These are phyloP conservation scores for Styela clava DNA, from an alignment of 23 tunicate species.

Conservation along the genomic window DNA sequence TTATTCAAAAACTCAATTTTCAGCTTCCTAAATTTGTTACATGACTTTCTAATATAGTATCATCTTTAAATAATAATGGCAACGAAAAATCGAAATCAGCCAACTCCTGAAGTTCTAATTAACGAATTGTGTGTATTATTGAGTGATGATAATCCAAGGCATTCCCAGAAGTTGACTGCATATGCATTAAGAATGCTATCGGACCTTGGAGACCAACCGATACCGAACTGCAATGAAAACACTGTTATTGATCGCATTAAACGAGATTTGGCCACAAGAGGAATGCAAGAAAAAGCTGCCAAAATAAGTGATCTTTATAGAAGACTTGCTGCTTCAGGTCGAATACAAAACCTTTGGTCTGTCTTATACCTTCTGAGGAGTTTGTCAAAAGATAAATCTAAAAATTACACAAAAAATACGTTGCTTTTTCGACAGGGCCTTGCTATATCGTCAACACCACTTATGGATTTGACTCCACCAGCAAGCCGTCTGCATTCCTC, in stretches of 20 bases:
- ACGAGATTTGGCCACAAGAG: slow-evolving; percentile 50
- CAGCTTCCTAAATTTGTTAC: no score
- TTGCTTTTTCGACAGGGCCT: slow-evolving; percentile 73
- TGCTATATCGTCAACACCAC: slow-evolving; percentile 63
- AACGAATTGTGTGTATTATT: slow-evolving; percentile 31
- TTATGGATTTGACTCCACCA: slow-evolving; percentile 6
- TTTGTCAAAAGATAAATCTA: slow-evolving; percentile 40
- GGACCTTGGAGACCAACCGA: slow-evolving; percentile 37
- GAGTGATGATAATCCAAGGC: slow-evolving; percentile 5
- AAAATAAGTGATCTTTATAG: slow-evolving; percentile 60
- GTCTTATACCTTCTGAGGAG: slow-evolving; percentile 46
- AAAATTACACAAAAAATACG: slow-evolving; percentile 39
- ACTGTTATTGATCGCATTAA: slow-evolving; percentile 54
- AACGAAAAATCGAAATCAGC: no score
- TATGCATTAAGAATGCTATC: slow-evolving; percentile 59
- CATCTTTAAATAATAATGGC: no score
- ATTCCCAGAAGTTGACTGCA: slow-evolving; percentile 30
- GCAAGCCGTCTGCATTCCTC: slow-evolving; percentile 11
- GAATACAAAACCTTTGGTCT: slow-evolving; percentile 70
- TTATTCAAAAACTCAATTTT: no score
- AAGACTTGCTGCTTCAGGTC: slow-evolving; percentile 35
- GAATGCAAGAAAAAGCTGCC: slow-evolving; percentile 55
- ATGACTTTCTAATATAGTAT: no score
- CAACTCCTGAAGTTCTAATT: slow-evolving; percentile 39
- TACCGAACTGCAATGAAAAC: slow-evolving; percentile 72